phyloP scores from a whole-genome alignment of 2,888 invertebrate species.

The Scaptodrosophila latifasciaeformis region DNA sequence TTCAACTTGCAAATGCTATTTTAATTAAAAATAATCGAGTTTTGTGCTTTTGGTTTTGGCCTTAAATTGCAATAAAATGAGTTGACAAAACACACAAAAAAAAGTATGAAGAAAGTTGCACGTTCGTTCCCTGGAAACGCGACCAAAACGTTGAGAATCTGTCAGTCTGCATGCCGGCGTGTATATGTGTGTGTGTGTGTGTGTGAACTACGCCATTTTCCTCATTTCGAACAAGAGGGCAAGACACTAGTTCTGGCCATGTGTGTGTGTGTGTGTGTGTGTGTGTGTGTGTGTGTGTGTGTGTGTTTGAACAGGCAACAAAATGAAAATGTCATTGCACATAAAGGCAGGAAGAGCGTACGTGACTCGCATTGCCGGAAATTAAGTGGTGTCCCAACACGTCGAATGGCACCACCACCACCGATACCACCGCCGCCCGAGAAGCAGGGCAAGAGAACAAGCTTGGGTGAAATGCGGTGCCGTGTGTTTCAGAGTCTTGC shows the following conservation, averaged over 20 bases:
- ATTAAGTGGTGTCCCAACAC: conserved; percentile 59
- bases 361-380: conserved; percentile 61
- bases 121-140: conserved; percentile 25
- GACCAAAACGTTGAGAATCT: conserved; percentile 1
- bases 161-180: background rate
- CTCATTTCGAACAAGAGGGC: conserved; percentile 8
- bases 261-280: conserved; percentile 7
- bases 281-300: conserved; percentile 9
- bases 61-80: conserved; percentile 56
- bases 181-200: conserved; percentile 10
- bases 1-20: conserved; percentile 37
- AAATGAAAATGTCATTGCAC: conserved; percentile 59
- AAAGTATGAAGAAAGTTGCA: too few species aligned
- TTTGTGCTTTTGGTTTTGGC: conserved; percentile 22
- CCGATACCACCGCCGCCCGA: too few species aligned
- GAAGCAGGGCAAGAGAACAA: background rate
- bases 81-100: too few species aligned
- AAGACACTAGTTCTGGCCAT: conserved; percentile 29
- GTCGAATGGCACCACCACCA: too few species aligned
- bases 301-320: conserved; percentile 42
- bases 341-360: conserved; percentile 56
- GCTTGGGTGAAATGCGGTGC: too few species aligned
- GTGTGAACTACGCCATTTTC: conserved; percentile 18
- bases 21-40: conserved; percentile 59
- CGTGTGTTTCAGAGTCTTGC: too few species aligned